phyloP scores from a whole-genome alignment of 2,797 vertebrate species.

The Sebastes oblongus region DNA sequence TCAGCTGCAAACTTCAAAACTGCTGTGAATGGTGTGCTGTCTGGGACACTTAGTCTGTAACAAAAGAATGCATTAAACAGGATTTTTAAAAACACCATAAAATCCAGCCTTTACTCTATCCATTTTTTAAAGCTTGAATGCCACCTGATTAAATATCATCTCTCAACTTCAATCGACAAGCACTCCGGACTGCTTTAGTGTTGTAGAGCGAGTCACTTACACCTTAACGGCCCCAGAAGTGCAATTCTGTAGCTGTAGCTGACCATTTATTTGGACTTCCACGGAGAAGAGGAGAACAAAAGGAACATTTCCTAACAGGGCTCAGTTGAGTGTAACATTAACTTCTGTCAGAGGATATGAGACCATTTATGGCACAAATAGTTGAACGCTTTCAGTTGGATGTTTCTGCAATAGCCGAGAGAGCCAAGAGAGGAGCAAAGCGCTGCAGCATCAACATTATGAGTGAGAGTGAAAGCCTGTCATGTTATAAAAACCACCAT shows the following conservation, averaged over 20 bases:
- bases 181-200: not conserved
- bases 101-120: not conserved
- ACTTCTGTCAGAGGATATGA: not conserved
- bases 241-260: not conserved
- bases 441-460: not conserved
- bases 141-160: not conserved
- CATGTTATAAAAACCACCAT: not conserved
- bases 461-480: not conserved
- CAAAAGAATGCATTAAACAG: conserved; percentile 16
- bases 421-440: not conserved
- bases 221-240: not conserved
- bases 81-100: not conserved
- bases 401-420: not conserved
- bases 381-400: not conserved
- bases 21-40: conserved; percentile 95
- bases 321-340: conserved; percentile 1
- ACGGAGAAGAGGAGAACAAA: not conserved
- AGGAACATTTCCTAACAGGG: not conserved
- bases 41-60: conserved; percentile 94
- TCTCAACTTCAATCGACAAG: not conserved
- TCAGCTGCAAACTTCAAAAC: conserved; percentile 98
- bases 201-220: not conserved
- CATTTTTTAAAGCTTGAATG: not conserved
- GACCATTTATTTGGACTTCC: conserved; percentile 2
- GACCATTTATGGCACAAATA: conserved; percentile 6